Percentiles rank a stretch among this genome's conserved stretches.
These are phyloP conservation scores for Rhea pennata DNA, from an alignment of 2,113 vertebrate species.

Conservation along the genomic window DNA sequence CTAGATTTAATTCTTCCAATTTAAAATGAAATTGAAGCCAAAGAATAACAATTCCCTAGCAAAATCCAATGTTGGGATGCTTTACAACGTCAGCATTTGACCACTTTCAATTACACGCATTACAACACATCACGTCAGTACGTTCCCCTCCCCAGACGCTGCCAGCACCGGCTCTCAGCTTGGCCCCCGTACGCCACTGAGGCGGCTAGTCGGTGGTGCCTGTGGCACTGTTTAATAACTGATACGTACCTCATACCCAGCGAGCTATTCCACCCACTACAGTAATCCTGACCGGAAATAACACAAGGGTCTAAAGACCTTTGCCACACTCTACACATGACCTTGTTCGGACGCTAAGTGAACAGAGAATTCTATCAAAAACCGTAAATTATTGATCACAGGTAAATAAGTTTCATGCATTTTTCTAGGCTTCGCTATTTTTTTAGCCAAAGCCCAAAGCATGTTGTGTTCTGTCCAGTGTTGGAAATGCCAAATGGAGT, in stretches of 20 bases:
- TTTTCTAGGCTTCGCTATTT: not conserved
- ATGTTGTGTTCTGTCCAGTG: not conserved
- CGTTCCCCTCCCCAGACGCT: not conserved
- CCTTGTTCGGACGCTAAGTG: not conserved
- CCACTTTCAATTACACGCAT: not conserved
- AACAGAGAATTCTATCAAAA: not conserved
- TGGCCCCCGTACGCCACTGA: not conserved
- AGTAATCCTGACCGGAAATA: not conserved
- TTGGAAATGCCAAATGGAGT: not conserved
- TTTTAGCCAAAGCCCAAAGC: not conserved
- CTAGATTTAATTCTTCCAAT: not conserved
- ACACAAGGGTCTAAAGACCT: not conserved
- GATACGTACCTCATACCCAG: not conserved
- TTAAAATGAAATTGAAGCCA: not conserved
- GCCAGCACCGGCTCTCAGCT: not conserved
- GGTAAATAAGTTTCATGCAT: not conserved
- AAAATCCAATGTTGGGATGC: not conserved
- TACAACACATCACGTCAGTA: not conserved
- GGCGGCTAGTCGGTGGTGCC: not conserved
- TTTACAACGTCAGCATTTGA: not conserved
- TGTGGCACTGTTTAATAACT: not conserved
- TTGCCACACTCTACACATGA: not conserved
- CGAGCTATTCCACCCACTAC: not conserved
- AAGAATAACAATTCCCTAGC: not conserved
- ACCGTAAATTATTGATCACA: not conserved